Percentiles rank a stretch among this genome's conserved stretches.
phyloP scores from a whole-genome alignment of 92 coral and sea anemone species.

The Palythoa grandis region DNA sequence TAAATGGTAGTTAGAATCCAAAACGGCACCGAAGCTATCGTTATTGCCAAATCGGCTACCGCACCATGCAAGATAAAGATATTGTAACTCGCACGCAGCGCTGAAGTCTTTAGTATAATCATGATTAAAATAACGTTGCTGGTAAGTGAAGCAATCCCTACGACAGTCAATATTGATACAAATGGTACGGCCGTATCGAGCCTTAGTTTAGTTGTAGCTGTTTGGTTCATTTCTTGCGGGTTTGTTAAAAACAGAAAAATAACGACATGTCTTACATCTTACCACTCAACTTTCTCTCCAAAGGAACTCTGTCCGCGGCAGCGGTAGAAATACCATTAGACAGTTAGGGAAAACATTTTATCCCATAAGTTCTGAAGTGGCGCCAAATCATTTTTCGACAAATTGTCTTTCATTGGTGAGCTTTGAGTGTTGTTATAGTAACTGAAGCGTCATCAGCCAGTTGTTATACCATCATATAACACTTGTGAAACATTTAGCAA shows the following conservation, averaged over 20 bases:
- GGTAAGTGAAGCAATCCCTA: slow-evolving; percentile 76
- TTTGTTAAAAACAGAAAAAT: not conserved
- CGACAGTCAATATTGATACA: slow-evolving; percentile 73
- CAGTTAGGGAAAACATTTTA: not conserved
- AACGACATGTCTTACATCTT: not conserved
- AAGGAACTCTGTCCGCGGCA: not conserved
- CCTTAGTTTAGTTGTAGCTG: slow-evolving; percentile 13
- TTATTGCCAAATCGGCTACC: slow-evolving; percentile 69
- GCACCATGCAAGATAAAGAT: slow-evolving; percentile 74
- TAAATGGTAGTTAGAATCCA: slow-evolving; percentile 81
- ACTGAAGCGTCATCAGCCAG: slow-evolving; percentile 15
- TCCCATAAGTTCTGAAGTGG: slow-evolving; percentile 26
- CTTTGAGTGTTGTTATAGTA: not conserved
- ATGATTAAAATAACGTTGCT: slow-evolving; percentile 70
- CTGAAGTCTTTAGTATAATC: slow-evolving; percentile 69
- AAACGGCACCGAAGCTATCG: slow-evolving; percentile 73
- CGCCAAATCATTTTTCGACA: slow-evolving; percentile 25
- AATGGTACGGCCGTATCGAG: slow-evolving; percentile 76
- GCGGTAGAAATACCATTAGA: slow-evolving; percentile 2
- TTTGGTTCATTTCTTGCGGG: slow-evolving; percentile 13
- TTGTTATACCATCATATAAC: slow-evolving; percentile 22
- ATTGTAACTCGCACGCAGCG: slow-evolving; percentile 57
- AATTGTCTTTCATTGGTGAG: slow-evolving; percentile 10
- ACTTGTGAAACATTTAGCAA: slow-evolving; percentile 21
- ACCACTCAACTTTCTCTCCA: not conserved